Evolutionary conservation across 2,888 invertebrate species (phyloP).

Genomic region (Microctonus brassicae): DNA sequence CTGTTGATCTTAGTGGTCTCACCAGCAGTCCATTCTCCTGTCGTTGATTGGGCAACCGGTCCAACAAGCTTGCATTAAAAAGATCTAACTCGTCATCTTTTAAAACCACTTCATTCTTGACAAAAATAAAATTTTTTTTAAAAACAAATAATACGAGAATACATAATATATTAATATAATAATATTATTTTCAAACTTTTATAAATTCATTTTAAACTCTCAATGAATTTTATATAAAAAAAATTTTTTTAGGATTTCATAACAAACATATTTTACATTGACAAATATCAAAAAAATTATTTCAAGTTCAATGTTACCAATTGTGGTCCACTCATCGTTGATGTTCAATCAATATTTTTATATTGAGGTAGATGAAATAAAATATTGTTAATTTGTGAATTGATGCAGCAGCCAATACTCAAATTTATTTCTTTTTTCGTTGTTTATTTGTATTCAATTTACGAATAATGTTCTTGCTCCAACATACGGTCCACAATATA

Average conservation of each 20-base stretch:
- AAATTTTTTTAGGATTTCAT: not conserved
- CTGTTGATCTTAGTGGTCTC: constrained; percentile 83
- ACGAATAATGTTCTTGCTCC: constrained; percentile 23
- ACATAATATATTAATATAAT: not conserved
- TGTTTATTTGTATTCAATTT: constrained; percentile 17
- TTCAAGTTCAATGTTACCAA: not conserved
- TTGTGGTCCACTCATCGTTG: not conserved
- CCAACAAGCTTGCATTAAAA: constrained; percentile 59
- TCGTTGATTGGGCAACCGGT: constrained; percentile 55
- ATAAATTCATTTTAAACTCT: not conserved
- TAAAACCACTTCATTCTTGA: constrained; percentile 29
- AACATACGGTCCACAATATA: constrained; percentile 35
- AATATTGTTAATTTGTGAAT: not conserved
- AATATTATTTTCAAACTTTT: not conserved
- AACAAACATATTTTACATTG: not conserved
- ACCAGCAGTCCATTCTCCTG: constrained; percentile 75
- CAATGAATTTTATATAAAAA: not conserved
- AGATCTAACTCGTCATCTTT: constrained; percentile 53
- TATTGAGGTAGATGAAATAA: not conserved
- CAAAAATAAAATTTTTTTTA: constrained; percentile 12
- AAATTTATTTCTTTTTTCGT: constrained; percentile 25
- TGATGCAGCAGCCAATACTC: not conserved
- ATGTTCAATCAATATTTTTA: not conserved
- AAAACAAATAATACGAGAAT: not conserved
- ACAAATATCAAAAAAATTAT: not conserved